These are phyloP conservation scores for Phortica variegata DNA, from an alignment of 1,140 invertebrate species.

Conservation along the genomic window DNA sequence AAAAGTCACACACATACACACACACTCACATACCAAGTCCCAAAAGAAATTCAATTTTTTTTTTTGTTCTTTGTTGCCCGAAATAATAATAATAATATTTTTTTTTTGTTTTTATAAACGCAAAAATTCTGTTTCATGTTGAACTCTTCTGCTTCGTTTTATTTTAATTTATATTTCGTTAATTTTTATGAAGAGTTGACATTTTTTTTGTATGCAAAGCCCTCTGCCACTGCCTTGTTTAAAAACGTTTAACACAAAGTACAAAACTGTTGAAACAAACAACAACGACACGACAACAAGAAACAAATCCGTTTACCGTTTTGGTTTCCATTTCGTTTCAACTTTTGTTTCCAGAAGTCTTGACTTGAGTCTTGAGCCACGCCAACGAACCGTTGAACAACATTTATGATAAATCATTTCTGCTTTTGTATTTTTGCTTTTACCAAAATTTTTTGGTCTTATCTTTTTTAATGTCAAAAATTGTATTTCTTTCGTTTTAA, in stretches of 20 bases:
- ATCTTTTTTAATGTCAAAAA: constrained; percentile 8
- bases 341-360: too few relatives aligned
- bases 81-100: constrained; percentile 20
- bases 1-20: background rate
- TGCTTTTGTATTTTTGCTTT: constrained; percentile 28
- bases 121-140: constrained; percentile 21
- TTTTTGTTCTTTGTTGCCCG: too few relatives aligned
- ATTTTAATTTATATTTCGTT: constrained; percentile 54
- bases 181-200: constrained; percentile 55
- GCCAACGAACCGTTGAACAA: constrained; percentile 17
- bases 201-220: too few relatives aligned
- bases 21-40: constrained; percentile 7
- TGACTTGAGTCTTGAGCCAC: constrained; percentile 29
- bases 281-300: too few relatives aligned
- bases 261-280: too few relatives aligned
- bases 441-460: constrained; percentile 9
- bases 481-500: constrained; percentile 29
- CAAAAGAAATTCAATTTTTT: too few relatives aligned
- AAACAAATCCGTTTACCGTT: too few relatives aligned
- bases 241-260: too few relatives aligned
- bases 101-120: constrained; percentile 39
- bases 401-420: constrained; percentile 50
- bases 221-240: too few relatives aligned
- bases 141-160: constrained; percentile 7
- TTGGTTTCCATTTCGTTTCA: too few relatives aligned